phyloP scores from a whole-genome alignment of 2,888 invertebrate genomes.

The Acronicta alni region DNA sequence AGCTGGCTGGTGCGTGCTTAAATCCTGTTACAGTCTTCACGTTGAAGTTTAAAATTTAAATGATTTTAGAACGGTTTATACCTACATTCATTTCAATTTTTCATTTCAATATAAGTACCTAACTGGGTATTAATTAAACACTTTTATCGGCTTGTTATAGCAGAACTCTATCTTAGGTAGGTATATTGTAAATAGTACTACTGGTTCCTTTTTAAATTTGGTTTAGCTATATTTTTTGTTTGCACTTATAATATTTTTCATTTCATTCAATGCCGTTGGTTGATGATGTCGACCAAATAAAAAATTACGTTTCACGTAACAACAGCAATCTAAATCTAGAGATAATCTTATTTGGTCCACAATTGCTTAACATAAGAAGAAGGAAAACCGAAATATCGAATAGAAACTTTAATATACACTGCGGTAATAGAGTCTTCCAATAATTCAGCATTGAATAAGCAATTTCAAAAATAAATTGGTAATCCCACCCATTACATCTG shows the following conservation, averaged over 20 bases:
- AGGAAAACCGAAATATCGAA: constrained; percentile 9
- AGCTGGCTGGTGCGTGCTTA: constrained; percentile 21
- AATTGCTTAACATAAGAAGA: background rate
- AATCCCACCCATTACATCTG: constrained; percentile 30
- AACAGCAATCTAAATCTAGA: background rate
- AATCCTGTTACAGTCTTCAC: constrained; percentile 35
- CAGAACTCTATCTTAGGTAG: no score
- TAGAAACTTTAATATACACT: constrained; percentile 17
- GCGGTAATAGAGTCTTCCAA: constrained; percentile 6
- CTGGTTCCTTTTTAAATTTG: no score
- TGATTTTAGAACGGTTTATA: background rate
- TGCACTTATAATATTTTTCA: no score
- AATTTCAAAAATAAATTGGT: constrained; percentile 53
- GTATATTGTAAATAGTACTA: no score
- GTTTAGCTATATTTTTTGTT: no score
- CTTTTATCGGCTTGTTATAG: no score
- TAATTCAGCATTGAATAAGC: constrained; percentile 31
- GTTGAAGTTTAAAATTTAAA: constrained; percentile 4
- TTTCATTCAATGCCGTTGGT: no score
- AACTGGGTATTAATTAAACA: no score
- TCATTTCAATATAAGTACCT: no score
- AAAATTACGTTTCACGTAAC: no score
- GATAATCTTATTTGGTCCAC: background rate
- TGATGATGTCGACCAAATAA: no score
- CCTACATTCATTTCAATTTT: background rate